A percentile compares a stretch with the other conserved stretches of the same genome.
Conservation (phyloP, 2,113 vertebrate species). For the Aegithalos caudatus region DNA sequence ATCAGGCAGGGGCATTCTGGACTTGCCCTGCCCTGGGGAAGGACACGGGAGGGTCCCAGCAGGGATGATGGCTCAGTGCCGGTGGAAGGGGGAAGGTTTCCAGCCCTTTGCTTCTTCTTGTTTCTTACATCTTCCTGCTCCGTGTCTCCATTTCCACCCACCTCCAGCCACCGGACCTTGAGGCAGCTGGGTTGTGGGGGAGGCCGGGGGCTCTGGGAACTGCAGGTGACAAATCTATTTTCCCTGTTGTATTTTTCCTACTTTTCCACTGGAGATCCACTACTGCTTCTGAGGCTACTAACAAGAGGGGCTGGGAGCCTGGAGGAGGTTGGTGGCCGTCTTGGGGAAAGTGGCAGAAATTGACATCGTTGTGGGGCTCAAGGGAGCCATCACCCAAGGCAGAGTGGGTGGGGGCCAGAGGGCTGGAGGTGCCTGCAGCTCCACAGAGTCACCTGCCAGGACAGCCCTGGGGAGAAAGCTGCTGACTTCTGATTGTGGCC, state of each 20-base stretch:
- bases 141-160: neutral
- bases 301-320: neutral
- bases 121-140: neutral
- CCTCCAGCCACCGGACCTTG: rapidly evolving
- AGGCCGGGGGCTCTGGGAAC: neutral
- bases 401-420: neutral
- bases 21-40: neutral
- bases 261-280: neutral
- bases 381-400: neutral
- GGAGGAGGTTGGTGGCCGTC: neutral
- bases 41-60: neutral
- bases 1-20: neutral
- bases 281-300: neutral
- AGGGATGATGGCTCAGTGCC: neutral
- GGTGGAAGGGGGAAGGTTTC: neutral
- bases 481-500: slow-evolving; percentile 42
- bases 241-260: neutral
- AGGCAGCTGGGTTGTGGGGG: neutral
- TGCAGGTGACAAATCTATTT: neutral
- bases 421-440: neutral
- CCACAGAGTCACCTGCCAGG: neutral
- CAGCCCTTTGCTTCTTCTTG: neutral
- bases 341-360: neutral
- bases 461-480: neutral
- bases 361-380: rapidly evolving